Evolutionary conservation across 2,113 vertebrate species (phyloP).

Genomic region (Alouatta palliata): DNA sequence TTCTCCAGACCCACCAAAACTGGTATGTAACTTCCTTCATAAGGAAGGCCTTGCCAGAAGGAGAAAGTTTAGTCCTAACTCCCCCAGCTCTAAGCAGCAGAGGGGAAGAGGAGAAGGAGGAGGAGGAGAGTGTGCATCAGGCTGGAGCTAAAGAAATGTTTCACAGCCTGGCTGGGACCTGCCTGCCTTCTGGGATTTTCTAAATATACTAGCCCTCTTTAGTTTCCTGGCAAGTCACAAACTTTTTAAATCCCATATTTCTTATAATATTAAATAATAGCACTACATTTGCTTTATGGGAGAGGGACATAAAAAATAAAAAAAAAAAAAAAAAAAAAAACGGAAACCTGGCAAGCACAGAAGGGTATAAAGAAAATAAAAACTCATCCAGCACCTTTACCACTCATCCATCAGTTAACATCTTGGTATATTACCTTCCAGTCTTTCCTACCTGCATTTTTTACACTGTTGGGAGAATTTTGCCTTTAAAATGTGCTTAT

Average conservation of each 20-base stretch:
- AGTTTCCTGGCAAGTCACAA: background rate
- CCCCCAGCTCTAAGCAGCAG: background rate
- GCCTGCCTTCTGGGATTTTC: background rate
- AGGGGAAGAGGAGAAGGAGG: background rate
- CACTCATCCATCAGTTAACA: background rate
- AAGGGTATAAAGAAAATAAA: background rate
- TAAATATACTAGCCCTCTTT: background rate
- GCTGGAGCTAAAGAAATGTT: background rate
- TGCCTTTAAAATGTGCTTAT: slow-evolving; percentile 45
- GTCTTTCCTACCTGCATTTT: slow-evolving; percentile 38
- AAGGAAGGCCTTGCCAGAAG: background rate
- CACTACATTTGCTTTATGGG: background rate
- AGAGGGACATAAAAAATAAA: background rate
- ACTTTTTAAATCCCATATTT: background rate
- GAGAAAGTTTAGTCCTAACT: background rate
- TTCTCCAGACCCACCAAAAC: slow-evolving; percentile 31
- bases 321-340: no score
- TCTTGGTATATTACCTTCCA: background rate
- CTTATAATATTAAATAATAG: slow-evolving; percentile 4
- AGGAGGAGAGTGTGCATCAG: accelerated
- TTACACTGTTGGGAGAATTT: slow-evolving; percentile 48
- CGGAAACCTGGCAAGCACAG: background rate
- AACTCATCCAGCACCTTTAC: background rate
- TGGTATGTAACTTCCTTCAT: background rate
- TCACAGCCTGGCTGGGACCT: background rate